Base-by-base conservation (phyloP, 2,888 invertebrate species). In the Argynnis bischoffii region DNA sequence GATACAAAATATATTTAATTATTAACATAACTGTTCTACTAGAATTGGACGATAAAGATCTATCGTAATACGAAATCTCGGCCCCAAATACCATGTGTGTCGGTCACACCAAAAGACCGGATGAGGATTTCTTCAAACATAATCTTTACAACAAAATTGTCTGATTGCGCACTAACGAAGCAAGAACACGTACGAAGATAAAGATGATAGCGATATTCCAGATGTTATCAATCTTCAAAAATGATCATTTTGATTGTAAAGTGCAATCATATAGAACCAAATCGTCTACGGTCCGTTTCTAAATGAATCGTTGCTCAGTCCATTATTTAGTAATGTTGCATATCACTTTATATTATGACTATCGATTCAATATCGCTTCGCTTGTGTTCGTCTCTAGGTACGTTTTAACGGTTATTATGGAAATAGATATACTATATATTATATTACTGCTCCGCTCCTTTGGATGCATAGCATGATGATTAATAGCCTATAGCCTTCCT, bases 141-240 rank as follows among this genome's bases (percentile, higher is more conserved):
- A 91, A 91, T 91, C 90, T 90, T 90, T 88, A 91, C 89, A 90
- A 91, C 88, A 90, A 91, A 89, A 91, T 87, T 88, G 88, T 90
- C 87, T 77, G 82, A 88, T 89, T 88, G 83, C 82, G 82, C 82
- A 84, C 88, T 89, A 90, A 90, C 88, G 90, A 90, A 89, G 82
- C 82, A 81, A 82, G 79, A 82, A 85, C 83, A 85, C 80, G 81
- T 78, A 84, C 84, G 86, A 85, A 86, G 83, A 87, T 89, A 86
- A 87, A 87, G 35, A 86, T 85, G 86, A 84, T 85, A 77, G 82
- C 81, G 73, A 75, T 75, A 86, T 80, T 81, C 81, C 77, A 75
- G 65, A 66, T 75, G 72, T 76, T 80, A 82, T 84, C 81, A 80
- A 81, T 81, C 78, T 79, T 81, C 59, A 13, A 54, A 64, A 72